These are phyloP conservation scores for Mus spretus DNA, from an alignment of 2,797 vertebrate genomes.

Conservation along the genomic window DNA sequence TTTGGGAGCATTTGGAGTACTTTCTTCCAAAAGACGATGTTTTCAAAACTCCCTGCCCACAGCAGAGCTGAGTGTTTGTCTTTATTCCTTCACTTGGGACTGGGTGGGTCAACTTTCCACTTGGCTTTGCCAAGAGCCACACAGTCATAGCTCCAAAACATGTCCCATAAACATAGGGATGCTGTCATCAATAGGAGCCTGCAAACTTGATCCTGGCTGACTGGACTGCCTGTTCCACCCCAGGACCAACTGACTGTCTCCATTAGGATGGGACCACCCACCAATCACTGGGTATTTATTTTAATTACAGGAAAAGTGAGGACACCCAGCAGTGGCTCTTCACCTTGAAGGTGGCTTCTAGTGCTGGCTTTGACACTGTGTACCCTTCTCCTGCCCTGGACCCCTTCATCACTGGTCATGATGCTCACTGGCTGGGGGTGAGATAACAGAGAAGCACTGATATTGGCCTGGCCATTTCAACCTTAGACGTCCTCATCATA, in stretches of 20 bases:
- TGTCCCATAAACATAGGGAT: not conserved
- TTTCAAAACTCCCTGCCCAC: not conserved
- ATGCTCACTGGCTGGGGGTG: not conserved
- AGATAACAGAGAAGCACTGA: not conserved
- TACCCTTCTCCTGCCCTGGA: not conserved
- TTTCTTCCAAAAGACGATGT: constrained; percentile 19
- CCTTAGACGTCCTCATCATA: not conserved
- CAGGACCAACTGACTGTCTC: not conserved
- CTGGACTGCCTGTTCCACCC: accelerated
- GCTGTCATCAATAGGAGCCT: not conserved
- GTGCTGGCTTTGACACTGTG: not conserved
- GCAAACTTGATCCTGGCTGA: not conserved
- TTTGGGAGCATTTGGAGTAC: not conserved
- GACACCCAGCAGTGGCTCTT: not conserved
- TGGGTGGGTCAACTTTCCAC: constrained; percentile 34
- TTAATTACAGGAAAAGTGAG: not conserved
- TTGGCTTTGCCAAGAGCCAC: constrained; percentile 16
- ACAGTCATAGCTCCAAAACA: constrained; percentile 3
- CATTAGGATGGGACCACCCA: not conserved
- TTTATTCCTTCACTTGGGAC: constrained; percentile 9
- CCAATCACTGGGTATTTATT: not conserved
- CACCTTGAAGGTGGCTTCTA: not conserved
- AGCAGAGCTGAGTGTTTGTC: constrained; percentile 42
- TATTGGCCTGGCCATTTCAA: accelerated
- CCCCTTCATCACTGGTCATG: not conserved